These are phyloP conservation scores for Chrosomus eos DNA, from an alignment of 2,797 vertebrate genomes.

Conservation along the genomic window DNA sequence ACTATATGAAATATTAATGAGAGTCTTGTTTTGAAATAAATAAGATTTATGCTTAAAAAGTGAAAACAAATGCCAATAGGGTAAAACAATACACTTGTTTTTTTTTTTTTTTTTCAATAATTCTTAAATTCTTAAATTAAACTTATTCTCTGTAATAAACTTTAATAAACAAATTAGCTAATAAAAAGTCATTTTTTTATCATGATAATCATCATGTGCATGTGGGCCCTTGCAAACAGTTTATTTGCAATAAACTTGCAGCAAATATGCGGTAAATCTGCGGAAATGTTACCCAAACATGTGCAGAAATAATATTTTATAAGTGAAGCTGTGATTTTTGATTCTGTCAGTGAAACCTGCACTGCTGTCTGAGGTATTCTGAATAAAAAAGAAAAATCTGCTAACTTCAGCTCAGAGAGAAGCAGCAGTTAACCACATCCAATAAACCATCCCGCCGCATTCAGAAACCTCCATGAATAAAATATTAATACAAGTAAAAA, in stretches of 20 bases:
- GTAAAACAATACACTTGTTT: background rate
- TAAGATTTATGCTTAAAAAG: background rate
- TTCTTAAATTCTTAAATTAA: no score
- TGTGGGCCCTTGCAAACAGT: background rate
- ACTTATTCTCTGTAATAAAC: no score
- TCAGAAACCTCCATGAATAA: constrained; percentile 35
- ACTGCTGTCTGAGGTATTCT: background rate
- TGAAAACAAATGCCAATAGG: background rate
- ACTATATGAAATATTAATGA: background rate
- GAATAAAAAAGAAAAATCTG: background rate
- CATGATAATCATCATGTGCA: background rate
- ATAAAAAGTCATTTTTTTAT: background rate
- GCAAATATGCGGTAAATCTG: background rate
- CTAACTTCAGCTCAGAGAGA: constrained; percentile 31
- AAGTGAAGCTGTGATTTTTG: constrained; percentile 1
- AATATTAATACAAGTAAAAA: constrained; percentile 32
- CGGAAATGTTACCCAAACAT: background rate
- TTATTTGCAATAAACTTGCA: background rate
- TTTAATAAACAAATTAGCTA: background rate
- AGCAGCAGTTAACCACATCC: constrained; percentile 19
- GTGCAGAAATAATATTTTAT: background rate
- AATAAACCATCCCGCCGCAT: constrained; percentile 18
- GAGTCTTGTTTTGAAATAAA: background rate
- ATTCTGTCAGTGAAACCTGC: constrained; percentile 15
- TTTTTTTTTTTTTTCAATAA: no score